Evolutionary conservation across 2,888 invertebrate species (phyloP).

Genomic region (Leistus spinibarbis): DNA sequence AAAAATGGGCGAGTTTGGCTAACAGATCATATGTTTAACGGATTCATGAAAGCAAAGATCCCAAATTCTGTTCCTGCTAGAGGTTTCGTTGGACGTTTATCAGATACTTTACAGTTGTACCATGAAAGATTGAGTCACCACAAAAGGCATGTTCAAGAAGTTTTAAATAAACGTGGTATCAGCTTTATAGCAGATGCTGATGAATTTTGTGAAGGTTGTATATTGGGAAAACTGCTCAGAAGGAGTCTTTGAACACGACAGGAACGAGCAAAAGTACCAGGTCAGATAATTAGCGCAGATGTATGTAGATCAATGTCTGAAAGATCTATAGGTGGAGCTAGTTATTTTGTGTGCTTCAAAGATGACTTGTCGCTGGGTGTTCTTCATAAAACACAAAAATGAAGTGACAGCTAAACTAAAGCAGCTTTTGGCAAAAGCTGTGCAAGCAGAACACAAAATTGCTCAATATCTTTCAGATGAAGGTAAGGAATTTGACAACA

Average conservation of each 20-base stretch:
- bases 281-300: conserved; percentile 42
- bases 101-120: too few species aligned
- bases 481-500: conserved; percentile 39
- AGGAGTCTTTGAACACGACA: conserved; percentile 34
- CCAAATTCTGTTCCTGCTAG: too few species aligned
- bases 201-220: too few species aligned
- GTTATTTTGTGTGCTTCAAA: conserved; percentile 46
- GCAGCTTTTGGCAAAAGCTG: conserved; percentile 21
- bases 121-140: too few species aligned
- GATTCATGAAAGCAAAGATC: too few species aligned
- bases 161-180: too few species aligned
- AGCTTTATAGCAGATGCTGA: too few species aligned
- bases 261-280: conserved; percentile 40
- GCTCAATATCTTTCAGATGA: conserved; percentile 28
- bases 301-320: conserved; percentile 15
- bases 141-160: too few species aligned
- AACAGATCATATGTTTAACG: too few species aligned
- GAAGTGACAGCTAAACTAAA: conserved; percentile 23
- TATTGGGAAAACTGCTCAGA: conserved; percentile 42
- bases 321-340: conserved; percentile 44
- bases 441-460: too few species aligned
- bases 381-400: conserved; percentile 44
- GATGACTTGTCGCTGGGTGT: conserved; percentile 46
- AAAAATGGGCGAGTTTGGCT: too few species aligned
- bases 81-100: too few species aligned